Conservation (phyloP, 2,797 vertebrate genomes). For the Trichosurus vulpecula region DNA sequence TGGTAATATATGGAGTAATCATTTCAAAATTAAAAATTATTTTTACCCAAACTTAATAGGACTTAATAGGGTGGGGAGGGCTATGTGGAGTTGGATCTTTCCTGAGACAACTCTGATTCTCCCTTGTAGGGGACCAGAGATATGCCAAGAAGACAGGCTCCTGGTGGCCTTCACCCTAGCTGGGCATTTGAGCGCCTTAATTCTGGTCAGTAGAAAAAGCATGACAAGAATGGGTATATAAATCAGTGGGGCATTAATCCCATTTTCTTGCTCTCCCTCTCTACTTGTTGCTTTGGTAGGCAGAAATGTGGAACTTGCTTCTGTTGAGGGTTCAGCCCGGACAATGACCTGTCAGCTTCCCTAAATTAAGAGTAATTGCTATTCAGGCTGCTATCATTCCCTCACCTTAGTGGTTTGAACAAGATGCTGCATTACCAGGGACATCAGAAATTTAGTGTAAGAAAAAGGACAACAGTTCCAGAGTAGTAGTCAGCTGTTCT, state of each 20-base stretch:
- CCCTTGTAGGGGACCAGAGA: not conserved
- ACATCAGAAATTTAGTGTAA: not conserved
- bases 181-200: not conserved
- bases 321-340: not conserved
- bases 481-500: not conserved
- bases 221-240: not conserved
- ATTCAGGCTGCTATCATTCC: not conserved
- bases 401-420: not conserved
- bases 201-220: conserved; percentile 7
- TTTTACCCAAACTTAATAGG: not conserved
- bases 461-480: not conserved
- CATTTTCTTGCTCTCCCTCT: not conserved
- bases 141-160: not conserved
- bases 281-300: not conserved
- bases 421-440: not conserved
- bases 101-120: conserved; percentile 3
- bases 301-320: not conserved
- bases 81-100: not conserved
- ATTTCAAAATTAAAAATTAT: not conserved
- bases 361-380: not conserved
- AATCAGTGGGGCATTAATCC: not conserved
- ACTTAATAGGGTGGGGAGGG: not conserved
- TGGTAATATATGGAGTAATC: not conserved
- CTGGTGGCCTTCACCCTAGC: not conserved
- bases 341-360: not conserved